phyloP scores from a whole-genome alignment of 2,888 invertebrate genomes.

The Homarus gammarus region DNA sequence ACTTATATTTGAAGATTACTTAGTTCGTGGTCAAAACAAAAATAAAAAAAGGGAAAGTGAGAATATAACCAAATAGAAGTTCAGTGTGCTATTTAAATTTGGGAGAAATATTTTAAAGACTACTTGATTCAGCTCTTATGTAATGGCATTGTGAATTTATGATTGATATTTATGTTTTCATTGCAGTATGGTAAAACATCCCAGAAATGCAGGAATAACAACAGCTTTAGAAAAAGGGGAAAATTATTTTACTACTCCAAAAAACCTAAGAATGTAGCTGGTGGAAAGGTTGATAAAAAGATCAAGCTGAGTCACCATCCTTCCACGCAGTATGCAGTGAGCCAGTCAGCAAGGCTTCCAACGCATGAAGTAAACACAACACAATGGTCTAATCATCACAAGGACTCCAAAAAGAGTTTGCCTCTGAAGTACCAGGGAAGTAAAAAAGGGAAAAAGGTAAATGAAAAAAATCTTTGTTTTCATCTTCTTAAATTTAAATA shows the following conservation, averaged over 20 bases:
- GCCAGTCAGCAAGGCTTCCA: background rate
- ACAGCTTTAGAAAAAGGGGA: background rate
- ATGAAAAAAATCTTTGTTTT: too few species aligned
- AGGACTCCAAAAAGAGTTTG: background rate
- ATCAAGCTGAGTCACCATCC: background rate
- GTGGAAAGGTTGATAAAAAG: background rate
- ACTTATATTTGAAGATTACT: too few species aligned
- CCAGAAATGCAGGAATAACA: background rate
- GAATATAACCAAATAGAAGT: too few species aligned
- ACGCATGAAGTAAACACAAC: background rate
- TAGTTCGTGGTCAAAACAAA: too few species aligned
- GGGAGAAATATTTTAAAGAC: too few species aligned
- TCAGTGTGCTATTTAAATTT: too few species aligned
- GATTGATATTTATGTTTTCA: background rate
- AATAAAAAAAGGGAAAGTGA: too few species aligned
- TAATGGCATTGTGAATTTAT: too few species aligned
- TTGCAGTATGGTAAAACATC: background rate
- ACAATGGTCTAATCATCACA: background rate
- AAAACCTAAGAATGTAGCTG: background rate
- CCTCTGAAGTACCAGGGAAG: background rate
- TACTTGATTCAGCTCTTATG: too few species aligned
- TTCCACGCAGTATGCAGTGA: background rate
- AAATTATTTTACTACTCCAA: background rate
- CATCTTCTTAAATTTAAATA: too few species aligned
- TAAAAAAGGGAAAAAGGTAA: slow-evolving; percentile 1